Conservation (phyloP, 2,113 vertebrate species). For the Phaethornis superciliosus region DNA sequence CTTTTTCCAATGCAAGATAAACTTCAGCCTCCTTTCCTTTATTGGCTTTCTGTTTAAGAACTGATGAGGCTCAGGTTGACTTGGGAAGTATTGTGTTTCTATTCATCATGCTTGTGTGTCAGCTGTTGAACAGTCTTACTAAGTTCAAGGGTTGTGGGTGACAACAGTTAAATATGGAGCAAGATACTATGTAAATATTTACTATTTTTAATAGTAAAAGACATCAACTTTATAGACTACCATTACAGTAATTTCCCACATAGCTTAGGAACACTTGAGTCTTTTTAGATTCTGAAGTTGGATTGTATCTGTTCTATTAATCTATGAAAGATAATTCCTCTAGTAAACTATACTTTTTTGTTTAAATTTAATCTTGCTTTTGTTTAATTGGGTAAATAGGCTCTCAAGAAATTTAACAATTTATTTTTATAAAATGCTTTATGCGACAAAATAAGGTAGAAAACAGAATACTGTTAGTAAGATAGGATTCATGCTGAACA, state of each 20-base stretch:
- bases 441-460: not conserved
- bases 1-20: not conserved
- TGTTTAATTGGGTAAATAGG: not conserved
- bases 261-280: not conserved
- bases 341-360: not conserved
- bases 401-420: not conserved
- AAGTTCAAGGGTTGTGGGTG: not conserved
- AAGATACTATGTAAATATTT: not conserved
- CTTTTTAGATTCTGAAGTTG: not conserved
- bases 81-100: not conserved
- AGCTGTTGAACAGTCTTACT: not conserved
- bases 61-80: not conserved
- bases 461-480: not conserved
- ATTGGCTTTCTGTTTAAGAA: not conserved
- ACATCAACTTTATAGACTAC: not conserved
- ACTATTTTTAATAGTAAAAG: not conserved
- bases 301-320: accelerated
- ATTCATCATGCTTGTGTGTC: not conserved
- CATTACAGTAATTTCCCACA: not conserved
- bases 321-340: not conserved
- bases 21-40: not conserved
- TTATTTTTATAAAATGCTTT: not conserved
- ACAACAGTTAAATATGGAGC: not conserved
- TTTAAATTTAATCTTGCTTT: not conserved
- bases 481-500: not conserved